A percentile compares a stretch with the other conserved stretches of the same genome.
Evolutionary conservation across 2,113 vertebrate species (phyloP).

Genomic region (Oryzias melastigma): DNA sequence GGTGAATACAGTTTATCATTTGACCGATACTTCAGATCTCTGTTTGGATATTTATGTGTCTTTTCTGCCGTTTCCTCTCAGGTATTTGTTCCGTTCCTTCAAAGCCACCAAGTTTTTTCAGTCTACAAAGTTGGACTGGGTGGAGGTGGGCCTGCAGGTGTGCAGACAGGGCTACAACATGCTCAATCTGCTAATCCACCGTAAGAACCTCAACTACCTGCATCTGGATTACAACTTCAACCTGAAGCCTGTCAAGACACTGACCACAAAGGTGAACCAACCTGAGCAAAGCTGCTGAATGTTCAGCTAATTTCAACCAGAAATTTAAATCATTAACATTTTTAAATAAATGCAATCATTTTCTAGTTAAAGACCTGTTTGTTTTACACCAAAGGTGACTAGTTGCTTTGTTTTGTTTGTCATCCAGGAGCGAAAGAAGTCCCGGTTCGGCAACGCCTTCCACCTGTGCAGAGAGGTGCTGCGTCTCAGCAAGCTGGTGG

Average conservation of each 20-base stretch:
- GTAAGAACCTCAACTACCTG: slow-evolving; percentile 98
- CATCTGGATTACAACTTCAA: slow-evolving; percentile 99
- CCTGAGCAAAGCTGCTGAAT: not conserved
- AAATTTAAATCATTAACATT: too few relatives aligned
- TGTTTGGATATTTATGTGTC: not conserved
- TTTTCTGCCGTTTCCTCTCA: slow-evolving; percentile 48
- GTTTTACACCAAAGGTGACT: not conserved
- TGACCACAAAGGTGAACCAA: slow-evolving; percentile 91
- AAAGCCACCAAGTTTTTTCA: slow-evolving; percentile 99
- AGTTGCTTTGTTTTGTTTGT: slow-evolving; percentile 11
- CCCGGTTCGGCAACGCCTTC: slow-evolving; percentile 96
- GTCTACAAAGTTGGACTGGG: slow-evolving; percentile 98
- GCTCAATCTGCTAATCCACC: slow-evolving; percentile 97
- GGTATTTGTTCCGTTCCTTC: slow-evolving; percentile 98
- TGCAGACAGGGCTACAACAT: slow-evolving; percentile 99
- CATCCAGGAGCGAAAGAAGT: slow-evolving; percentile 93
- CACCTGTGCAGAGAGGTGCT: slow-evolving; percentile 96
- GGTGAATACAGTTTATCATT: slow-evolving; percentile 69
- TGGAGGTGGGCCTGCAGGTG: slow-evolving; percentile 96
- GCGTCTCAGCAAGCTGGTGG: slow-evolving; percentile 94
- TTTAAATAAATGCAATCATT: too few relatives aligned
- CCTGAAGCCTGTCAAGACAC: slow-evolving; percentile 96
- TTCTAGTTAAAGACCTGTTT: not conserved
- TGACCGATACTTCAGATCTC: fast-evolving
- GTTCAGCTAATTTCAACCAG: too few relatives aligned